A percentile compares a stretch with the other conserved stretches of the same genome.
phyloP scores from a whole-genome alignment of 2,113 vertebrate species.

The Chionomys nivalis region DNA sequence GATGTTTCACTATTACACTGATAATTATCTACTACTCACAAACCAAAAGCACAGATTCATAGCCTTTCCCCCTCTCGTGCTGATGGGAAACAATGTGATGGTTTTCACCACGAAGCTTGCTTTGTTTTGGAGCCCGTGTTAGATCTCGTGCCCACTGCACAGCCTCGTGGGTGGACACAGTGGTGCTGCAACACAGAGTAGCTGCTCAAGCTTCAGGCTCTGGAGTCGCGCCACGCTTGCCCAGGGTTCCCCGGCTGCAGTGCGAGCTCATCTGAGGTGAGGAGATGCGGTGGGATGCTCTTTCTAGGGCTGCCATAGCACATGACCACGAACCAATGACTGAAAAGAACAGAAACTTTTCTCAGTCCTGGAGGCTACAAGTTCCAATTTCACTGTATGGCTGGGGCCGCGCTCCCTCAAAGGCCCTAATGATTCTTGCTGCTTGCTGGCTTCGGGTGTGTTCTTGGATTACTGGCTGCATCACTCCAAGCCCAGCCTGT shows the following conservation, averaged over 20 bases:
- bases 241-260: neutral
- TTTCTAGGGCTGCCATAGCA: neutral
- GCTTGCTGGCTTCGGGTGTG: neutral
- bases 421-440: neutral
- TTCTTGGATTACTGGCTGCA: neutral
- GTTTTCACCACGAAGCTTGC: neutral
- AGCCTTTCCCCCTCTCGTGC: neutral
- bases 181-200: accelerated
- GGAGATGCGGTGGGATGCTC: neutral
- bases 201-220: accelerated
- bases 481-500: neutral
- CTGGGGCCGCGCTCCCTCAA: accelerated
- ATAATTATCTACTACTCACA: slow-evolving; percentile 41
- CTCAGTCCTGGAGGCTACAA: neutral
- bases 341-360: neutral
- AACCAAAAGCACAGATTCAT: neutral
- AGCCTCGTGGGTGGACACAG: neutral
- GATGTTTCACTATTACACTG: slow-evolving; percentile 23
- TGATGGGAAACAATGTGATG: slow-evolving; percentile 14
- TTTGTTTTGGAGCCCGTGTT: neutral
- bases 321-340: neutral
- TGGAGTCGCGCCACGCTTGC: accelerated
- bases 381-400: neutral
- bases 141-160: neutral
- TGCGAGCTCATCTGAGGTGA: neutral